Evolutionary conservation across 2,888 invertebrate species (phyloP), one percentile per base, ranked within the genome.

Genomic region (Eudasyphora cyanicolor): DNA sequence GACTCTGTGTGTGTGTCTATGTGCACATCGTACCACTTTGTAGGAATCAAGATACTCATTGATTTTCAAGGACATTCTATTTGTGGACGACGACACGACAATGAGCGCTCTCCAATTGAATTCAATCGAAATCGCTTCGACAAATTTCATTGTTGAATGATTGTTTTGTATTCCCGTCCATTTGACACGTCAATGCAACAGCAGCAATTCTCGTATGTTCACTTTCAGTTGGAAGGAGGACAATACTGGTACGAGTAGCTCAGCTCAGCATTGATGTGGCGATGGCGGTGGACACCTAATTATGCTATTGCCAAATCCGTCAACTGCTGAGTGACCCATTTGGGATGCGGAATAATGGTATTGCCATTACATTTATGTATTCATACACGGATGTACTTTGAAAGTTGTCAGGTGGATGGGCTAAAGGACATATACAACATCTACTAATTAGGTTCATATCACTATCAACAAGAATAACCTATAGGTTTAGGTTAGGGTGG

Each of bases 31-130:
- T 51, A 51, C 12, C 27, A 24, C 7, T 51, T n/a, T 45, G n/a
- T 60, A 60, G 32, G 60, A 60, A 60, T 45, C 14, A n/a, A n/a
- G n/a, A n/a, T n/a, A 49, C 19, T 60, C 57, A 57, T 24, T 57
- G 29, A 60, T 29, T 60, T 60, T 60, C 60, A 60, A 60, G 60
- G 60, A 24, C 60, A 60, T 14, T n/a, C 60, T 27, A 29, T 14
- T 60, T 60, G 24, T 60, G 60, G 8, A 57, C 57, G 60, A 27
- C n/a, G 29, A 60, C 29, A 57, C 2, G 21, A 27, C 57, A 57
- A 57, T 14, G 27, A 57, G 57, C 24, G 10, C 14, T 24, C 12
- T 7, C 21, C 12, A 8, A 57, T 29, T 29, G 60, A 29, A 60
- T 60, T 60, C n/a, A 60, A 60, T 60, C 19, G 29, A 17, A 60